phyloP scores from a whole-genome alignment of 2,113 vertebrate species.

The Sakesphorus luctuosus region DNA sequence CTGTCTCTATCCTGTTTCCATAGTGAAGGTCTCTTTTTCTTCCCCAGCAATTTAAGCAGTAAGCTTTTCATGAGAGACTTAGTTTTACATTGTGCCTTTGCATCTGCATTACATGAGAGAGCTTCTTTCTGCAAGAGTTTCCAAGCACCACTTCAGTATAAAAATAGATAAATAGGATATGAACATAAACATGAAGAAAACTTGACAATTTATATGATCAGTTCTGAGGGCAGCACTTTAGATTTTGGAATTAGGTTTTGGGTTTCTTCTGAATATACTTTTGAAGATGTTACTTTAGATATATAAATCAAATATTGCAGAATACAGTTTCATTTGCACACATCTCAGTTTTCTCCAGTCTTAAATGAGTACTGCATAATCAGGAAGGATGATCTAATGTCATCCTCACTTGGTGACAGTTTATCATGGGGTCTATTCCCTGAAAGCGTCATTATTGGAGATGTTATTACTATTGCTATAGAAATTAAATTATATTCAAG shows the following conservation, averaged over 20 bases:
- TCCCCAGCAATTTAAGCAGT: conserved; percentile 12
- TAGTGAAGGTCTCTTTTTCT: background rate
- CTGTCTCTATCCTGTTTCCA: conserved; percentile 18
- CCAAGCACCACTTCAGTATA: background rate
- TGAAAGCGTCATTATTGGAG: conserved; percentile 11
- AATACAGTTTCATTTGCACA: background rate
- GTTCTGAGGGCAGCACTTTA: background rate
- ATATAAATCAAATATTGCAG: background rate
- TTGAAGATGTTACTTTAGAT: background rate
- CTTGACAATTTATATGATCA: background rate
- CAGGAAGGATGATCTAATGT: background rate
- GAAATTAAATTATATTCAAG: conserved; percentile 43
- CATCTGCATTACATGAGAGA: background rate
- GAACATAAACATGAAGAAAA: background rate
- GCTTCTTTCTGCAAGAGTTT: background rate
- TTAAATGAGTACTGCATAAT: background rate
- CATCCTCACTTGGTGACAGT: background rate
- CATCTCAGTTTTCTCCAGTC: background rate
- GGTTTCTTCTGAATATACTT: background rate
- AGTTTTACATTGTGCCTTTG: background rate
- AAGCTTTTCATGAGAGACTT: conserved; percentile 6
- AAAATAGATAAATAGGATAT: background rate
- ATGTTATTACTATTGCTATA: background rate
- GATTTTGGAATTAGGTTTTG: background rate
- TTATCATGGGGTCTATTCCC: conserved; percentile 5